These are phyloP conservation scores for Emydura subglobosa DNA, from an alignment of 2,113 vertebrate species.

Conservation along the genomic window DNA sequence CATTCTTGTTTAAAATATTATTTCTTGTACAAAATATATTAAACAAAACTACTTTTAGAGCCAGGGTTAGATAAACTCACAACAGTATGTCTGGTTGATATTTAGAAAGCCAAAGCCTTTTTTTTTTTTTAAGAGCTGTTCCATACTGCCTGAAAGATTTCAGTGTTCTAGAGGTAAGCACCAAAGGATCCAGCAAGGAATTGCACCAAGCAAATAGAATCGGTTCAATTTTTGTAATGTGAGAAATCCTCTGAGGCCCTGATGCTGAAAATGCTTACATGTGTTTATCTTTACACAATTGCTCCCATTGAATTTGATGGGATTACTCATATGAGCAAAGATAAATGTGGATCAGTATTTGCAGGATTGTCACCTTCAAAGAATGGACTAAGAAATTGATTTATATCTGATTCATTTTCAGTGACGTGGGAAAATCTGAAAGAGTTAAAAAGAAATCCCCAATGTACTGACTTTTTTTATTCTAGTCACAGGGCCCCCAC, in stretches of 20 bases:
- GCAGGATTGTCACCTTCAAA: neutral
- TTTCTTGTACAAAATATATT: neutral
- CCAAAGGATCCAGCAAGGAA: neutral
- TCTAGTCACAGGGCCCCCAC: neutral
- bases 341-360: neutral
- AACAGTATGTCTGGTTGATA: neutral
- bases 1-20: neutral
- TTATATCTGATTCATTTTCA: neutral
- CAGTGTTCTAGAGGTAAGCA: neutral
- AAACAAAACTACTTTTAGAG: neutral
- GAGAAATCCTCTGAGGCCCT: neutral
- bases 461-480: neutral
- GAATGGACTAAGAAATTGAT: neutral
- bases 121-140: neutral
- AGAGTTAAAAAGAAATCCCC: neutral
- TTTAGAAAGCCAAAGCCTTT: neutral
- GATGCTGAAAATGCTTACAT: neutral
- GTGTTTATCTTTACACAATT: neutral
- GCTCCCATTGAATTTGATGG: neutral
- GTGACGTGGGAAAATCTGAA: neutral
- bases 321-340: neutral
- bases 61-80: neutral
- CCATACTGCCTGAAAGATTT: neutral
- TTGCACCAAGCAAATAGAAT: neutral
- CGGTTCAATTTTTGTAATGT: neutral